Conservation (phyloP, 2,113 vertebrate species). For the Oryzias celebensis region DNA sequence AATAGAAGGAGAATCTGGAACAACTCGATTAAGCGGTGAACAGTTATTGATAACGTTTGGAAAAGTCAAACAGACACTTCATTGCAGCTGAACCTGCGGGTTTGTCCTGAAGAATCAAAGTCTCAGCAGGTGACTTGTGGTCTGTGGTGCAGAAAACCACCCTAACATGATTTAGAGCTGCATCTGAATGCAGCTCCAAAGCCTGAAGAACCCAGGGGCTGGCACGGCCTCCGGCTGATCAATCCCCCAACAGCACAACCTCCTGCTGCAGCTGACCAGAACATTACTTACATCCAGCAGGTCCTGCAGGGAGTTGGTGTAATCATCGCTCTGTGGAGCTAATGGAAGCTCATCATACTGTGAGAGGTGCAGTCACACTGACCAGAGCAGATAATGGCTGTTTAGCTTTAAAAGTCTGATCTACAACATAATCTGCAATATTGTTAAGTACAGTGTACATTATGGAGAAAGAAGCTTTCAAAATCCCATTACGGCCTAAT, state of each 20-base stretch:
- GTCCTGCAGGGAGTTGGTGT: constrained; percentile 69
- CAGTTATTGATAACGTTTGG: constrained; percentile 24
- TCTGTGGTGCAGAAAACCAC: constrained; percentile 59
- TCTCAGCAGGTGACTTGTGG: constrained; percentile 60
- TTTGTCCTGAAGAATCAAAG: constrained; percentile 39
- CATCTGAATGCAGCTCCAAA: constrained; percentile 48
- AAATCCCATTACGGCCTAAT: constrained; percentile 83
- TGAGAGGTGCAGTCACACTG: constrained; percentile 73
- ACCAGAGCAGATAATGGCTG: constrained; percentile 80
- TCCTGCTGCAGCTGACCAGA: constrained; percentile 67
- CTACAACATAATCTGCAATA: constrained; percentile 82
- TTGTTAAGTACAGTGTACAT: constrained; percentile 82
- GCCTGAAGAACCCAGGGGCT: constrained; percentile 32
- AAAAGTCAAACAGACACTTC: constrained; percentile 39
- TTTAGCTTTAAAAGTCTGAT: constrained; percentile 81
- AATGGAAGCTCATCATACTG: constrained; percentile 78
- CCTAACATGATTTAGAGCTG: constrained; percentile 56
- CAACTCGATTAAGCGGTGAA: constrained; percentile 32
- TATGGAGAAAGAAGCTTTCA: constrained; percentile 80
- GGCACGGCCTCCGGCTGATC: constrained; percentile 36
- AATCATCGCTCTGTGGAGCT: constrained; percentile 75
- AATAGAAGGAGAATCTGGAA: constrained; percentile 15
- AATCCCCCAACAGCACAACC: constrained; percentile 56
- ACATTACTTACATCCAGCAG: constrained; percentile 71
- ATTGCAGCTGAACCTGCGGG: constrained; percentile 31